These are phyloP conservation scores for Icerya purchasi DNA, from an alignment of 2,888 invertebrate species.

Conservation along the genomic window DNA sequence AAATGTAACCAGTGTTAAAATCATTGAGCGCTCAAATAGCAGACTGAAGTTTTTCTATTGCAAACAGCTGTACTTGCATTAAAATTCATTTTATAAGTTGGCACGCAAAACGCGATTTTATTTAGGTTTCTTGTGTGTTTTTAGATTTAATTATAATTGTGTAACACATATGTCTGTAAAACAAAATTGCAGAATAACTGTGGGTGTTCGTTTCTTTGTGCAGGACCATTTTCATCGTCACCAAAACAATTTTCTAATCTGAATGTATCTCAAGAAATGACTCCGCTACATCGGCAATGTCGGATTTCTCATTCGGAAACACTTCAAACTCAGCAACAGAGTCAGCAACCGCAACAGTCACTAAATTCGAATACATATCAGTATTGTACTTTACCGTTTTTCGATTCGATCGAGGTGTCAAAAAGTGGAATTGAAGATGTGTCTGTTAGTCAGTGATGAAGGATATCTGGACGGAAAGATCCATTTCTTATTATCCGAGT, in stretches of 20 bases:
- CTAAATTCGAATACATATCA: background rate
- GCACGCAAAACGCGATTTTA: too few relatives aligned
- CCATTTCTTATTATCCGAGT: background rate
- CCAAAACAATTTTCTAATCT: conserved; percentile 8
- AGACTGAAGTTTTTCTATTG: too few relatives aligned
- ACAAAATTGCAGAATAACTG: too few relatives aligned
- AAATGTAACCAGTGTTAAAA: too few relatives aligned
- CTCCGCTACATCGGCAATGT: background rate
- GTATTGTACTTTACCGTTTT: background rate
- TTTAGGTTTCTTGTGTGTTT: too few relatives aligned
- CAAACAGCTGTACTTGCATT: too few relatives aligned
- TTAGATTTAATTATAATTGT: too few relatives aligned
- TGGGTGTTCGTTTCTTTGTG: too few relatives aligned
- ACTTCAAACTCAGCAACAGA: too few relatives aligned
- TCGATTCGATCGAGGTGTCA: background rate
- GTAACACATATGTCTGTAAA: too few relatives aligned
- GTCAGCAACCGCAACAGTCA: background rate
- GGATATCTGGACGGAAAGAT: background rate
- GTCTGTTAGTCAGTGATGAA: background rate
- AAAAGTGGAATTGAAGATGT: background rate
- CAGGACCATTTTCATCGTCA: conserved; percentile 8
- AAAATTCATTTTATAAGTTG: too few relatives aligned
- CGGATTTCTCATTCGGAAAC: background rate
- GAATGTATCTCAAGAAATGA: background rate
- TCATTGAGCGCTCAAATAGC: too few relatives aligned